These are phyloP conservation scores for Pluvianellus socialis DNA, from an alignment of 2,113 vertebrate species.

Conservation along the genomic window DNA sequence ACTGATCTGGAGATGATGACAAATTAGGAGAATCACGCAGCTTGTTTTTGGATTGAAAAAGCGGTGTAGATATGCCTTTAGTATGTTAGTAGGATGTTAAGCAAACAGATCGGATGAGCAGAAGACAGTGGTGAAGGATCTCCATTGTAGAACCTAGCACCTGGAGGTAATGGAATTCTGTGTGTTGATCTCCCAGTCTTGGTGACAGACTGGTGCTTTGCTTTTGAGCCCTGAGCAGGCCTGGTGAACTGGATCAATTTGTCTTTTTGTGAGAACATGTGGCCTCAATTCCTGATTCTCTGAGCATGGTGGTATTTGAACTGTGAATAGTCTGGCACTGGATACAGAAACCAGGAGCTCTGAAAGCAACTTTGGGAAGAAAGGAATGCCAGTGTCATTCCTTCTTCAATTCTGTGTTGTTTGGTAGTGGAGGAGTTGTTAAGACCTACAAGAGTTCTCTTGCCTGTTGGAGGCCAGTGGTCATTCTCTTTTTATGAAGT, in stretches of 20 bases:
- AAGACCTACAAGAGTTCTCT: background rate
- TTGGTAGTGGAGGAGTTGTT: background rate
- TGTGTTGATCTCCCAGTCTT: background rate
- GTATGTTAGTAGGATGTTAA: background rate
- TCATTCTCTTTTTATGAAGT: background rate
- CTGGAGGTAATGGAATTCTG: background rate
- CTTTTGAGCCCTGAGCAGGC: background rate
- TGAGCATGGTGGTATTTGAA: background rate
- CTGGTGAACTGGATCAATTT: background rate
- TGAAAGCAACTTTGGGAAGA: background rate
- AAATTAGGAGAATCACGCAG: background rate
- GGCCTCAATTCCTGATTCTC: background rate
- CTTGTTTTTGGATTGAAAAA: background rate
- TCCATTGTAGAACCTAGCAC: background rate
- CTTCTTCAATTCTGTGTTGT: background rate
- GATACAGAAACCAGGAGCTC: background rate
- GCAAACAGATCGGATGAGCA: background rate
- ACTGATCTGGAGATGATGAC: background rate
- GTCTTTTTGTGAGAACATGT: background rate
- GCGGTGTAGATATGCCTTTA: background rate
- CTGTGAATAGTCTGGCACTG: background rate
- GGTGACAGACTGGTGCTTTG: background rate
- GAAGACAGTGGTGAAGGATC: background rate
- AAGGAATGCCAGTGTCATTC: background rate
- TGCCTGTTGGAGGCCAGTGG: background rate